Percentiles rank a stretch among this genome's conserved stretches.
These are phyloP conservation scores for Poecile montanus DNA, from an alignment of 2,797 vertebrate genomes.

Conservation along the genomic window DNA sequence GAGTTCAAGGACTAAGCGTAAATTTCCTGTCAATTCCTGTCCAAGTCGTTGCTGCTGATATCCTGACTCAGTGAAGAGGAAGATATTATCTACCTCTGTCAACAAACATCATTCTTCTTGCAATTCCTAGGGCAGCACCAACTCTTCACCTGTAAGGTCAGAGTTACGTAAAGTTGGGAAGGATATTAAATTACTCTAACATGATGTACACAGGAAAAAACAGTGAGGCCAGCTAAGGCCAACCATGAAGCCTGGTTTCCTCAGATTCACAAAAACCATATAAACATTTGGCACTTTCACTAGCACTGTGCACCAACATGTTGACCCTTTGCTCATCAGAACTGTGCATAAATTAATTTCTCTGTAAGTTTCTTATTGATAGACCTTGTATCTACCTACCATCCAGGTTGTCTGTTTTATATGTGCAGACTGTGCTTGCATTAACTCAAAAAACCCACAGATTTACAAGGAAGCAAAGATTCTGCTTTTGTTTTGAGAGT, in stretches of 20 bases:
- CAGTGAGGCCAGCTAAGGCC: neutral
- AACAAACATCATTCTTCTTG: constrained; percentile 25
- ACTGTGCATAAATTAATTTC: neutral
- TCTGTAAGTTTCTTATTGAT: neutral
- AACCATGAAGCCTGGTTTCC: neutral
- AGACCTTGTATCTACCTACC: neutral
- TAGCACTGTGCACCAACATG: neutral
- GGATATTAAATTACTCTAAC: constrained; percentile 2
- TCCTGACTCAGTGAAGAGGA: neutral
- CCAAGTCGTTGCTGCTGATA: neutral
- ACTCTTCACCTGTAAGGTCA: constrained; percentile 33
- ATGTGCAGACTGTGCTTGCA: neutral
- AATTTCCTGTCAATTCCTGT: constrained; percentile 28
- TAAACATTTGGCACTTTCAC: constrained; percentile 14
- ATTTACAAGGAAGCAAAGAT: neutral
- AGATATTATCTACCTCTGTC: constrained; percentile 19
- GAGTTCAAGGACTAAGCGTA: neutral
- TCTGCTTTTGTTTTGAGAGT: neutral
- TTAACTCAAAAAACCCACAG: neutral
- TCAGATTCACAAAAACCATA: neutral
- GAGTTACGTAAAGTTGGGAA: constrained; percentile 4
- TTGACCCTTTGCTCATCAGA: neutral
- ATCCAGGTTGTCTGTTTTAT: neutral
- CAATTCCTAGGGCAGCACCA: constrained; percentile 24
- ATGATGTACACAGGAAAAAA: constrained; percentile 8